Conservation (phyloP, 2,797 vertebrate genomes). For the Rhabdomys pumilio region DNA sequence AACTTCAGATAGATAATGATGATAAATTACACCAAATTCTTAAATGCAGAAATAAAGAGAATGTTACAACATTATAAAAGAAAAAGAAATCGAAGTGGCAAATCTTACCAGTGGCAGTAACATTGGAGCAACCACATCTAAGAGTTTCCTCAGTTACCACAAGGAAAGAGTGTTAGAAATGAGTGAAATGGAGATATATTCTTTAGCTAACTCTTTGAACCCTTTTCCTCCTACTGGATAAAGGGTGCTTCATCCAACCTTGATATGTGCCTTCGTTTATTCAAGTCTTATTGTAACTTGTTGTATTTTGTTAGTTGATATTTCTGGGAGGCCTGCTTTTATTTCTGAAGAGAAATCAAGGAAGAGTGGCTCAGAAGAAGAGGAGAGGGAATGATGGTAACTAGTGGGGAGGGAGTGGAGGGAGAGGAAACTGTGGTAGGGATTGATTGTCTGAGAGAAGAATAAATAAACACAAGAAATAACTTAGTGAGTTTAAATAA, state of each 20-base stretch:
- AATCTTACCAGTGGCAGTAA: not conserved
- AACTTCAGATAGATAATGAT: not conserved
- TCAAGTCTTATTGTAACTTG: not conserved
- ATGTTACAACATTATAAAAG: not conserved
- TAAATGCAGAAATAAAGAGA: not conserved
- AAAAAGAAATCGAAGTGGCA: not conserved
- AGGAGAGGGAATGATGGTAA: too few relatives aligned
- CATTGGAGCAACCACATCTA: fast-evolving
- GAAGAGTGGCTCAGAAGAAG: too few relatives aligned
- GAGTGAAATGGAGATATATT: not conserved
- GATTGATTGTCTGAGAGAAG: not conserved
- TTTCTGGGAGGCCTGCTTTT: fast-evolving
- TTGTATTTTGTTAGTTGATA: not conserved
- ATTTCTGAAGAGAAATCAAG: not conserved
- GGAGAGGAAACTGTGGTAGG: too few relatives aligned
- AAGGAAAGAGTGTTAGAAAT: not conserved
- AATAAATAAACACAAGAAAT: not conserved
- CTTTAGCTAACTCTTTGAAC: not conserved
- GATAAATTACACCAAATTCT: not conserved
- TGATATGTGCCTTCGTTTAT: not conserved
- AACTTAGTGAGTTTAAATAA: not conserved
- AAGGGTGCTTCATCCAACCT: not conserved
- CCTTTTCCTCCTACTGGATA: not conserved
- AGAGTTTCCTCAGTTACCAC: not conserved
- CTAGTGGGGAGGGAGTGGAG: too few relatives aligned